Evolutionary conservation across 2,113 vertebrate genomes (phyloP).

Genomic region (Felis catus): F.catus_Fca126_mat1.0 CM031423.1:86462001-86462500

Average conservation of each 20-base stretch:
- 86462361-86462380: background rate
- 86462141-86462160: conserved; percentile 21
- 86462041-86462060: background rate
- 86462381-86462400: background rate
- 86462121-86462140: background rate
- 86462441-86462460: background rate
- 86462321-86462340: background rate
- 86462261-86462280: background rate
- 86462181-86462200: background rate
- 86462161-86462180: background rate
- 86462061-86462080: background rate
- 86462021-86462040: conserved; percentile 4
- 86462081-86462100: conserved; percentile 11
- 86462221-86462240: background rate
- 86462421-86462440: background rate
- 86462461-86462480: background rate
- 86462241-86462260: background rate
- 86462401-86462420: background rate
- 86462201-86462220: background rate
- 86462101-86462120: background rate
- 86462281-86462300: background rate
- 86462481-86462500: no score
- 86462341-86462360: background rate
- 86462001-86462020: background rate
- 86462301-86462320: background rate